Evolutionary conservation across 2,113 vertebrate species (phyloP).

Genomic region (Neopipo cinnamomea): DNA sequence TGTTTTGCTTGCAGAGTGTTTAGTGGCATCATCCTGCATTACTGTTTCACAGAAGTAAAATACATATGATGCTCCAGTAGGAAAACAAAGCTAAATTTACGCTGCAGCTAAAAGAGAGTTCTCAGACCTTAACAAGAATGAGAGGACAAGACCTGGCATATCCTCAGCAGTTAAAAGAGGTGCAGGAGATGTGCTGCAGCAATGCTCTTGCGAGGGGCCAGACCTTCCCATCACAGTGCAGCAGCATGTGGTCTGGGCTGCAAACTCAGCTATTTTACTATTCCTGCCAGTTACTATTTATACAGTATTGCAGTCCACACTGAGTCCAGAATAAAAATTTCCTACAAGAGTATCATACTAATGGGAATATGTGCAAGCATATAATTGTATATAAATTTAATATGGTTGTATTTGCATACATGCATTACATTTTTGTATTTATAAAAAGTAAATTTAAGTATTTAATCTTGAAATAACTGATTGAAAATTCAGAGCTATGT

Average conservation of each 20-base stretch:
- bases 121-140: neutral
- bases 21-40: neutral
- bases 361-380: neutral
- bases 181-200: neutral
- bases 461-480: neutral
- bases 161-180: neutral
- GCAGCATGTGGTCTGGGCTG: neutral
- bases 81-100: neutral
- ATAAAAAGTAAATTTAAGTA: neutral
- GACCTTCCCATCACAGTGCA: neutral
- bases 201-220: rapidly evolving
- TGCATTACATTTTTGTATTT: neutral
- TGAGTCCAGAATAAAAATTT: neutral
- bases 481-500: neutral
- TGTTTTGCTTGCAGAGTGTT: neutral
- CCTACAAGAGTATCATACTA: neutral
- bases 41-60: neutral
- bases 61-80: neutral
- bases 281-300: neutral
- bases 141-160: neutral
- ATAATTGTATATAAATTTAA: neutral
- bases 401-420: neutral
- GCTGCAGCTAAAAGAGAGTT: neutral
- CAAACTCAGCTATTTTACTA: neutral
- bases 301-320: neutral